phyloP scores from a whole-genome alignment of 2,797 vertebrate species.

The Hydrophis major region DNA sequence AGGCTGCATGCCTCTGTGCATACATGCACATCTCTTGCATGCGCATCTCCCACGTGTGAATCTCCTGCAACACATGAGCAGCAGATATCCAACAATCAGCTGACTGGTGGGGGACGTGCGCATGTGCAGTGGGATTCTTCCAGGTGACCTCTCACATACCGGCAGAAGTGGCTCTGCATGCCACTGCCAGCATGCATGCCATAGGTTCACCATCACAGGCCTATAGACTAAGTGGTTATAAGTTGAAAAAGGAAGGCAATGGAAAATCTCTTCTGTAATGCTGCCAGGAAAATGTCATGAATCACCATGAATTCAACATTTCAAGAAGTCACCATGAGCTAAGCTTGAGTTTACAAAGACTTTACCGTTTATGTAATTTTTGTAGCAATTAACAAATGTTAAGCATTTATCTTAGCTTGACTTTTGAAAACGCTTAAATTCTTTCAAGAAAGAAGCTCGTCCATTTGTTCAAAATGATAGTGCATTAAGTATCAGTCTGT shows the following conservation, averaged over 20 bases:
- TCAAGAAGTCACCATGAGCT: neutral
- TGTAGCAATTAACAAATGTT: neutral
- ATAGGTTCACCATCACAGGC: too few species aligned
- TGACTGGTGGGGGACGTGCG: too few species aligned
- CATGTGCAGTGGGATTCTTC: too few species aligned
- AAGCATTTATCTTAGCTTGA: neutral
- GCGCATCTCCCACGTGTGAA: too few species aligned
- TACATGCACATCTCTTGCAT: too few species aligned
- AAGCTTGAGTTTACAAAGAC: neutral
- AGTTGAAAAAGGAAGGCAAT: neutral
- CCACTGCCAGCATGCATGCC: too few species aligned
- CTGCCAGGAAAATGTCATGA: neutral
- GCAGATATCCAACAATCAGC: too few species aligned
- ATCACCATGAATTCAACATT: neutral
- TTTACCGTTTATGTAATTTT: neutral
- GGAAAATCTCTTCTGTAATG: neutral
- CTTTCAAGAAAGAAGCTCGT: neutral
- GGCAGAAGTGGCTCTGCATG: too few species aligned
- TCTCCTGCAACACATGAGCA: too few species aligned
- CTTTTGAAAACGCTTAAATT: neutral
- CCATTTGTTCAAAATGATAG: slow-evolving; percentile 7
- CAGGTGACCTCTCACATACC: too few species aligned
- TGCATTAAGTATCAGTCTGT: neutral
- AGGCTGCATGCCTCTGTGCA: too few species aligned
- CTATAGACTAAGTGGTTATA: neutral